Conservation (phyloP, 1,140 invertebrate genomes). For the Aporrectodea caliginosa region DNA sequence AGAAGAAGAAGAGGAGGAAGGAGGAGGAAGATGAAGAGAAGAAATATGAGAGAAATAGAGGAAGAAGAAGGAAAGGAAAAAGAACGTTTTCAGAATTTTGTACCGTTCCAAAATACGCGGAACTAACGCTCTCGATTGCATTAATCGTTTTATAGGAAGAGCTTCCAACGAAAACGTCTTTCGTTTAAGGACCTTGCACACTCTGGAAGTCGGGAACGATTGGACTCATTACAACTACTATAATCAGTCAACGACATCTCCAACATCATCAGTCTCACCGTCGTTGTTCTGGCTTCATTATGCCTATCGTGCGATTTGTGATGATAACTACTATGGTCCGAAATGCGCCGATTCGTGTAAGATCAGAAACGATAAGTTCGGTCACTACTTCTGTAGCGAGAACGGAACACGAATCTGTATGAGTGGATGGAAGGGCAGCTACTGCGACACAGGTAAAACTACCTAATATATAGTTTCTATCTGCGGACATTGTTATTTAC, state of each 20-base stretch:
- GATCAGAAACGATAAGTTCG: conserved; percentile 69
- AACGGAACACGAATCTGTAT: conserved; percentile 78
- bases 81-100: not conserved
- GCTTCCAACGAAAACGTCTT: not conserved
- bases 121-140: too few relatives aligned
- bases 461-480: too few relatives aligned
- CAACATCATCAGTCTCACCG: not conserved
- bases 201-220: not conserved
- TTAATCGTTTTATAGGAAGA: not conserved
- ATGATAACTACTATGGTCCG: conserved; percentile 43
- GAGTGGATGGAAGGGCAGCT: conserved; percentile 82
- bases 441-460: conserved; percentile 49
- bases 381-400: conserved; percentile 81
- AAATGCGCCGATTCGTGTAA: conserved; percentile 41
- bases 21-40: not conserved
- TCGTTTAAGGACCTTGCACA: not conserved
- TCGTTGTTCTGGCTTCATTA: not conserved
- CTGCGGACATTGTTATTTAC: too few relatives aligned
- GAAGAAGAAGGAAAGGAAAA: not conserved
- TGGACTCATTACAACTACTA: not conserved
- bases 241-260: not conserved
- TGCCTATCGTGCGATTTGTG: conserved; percentile 58
- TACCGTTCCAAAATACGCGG: too few relatives aligned
- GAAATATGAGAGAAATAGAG: not conserved
- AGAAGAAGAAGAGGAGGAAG: not conserved